Percentiles rank a stretch among this genome's conserved stretches.
Conservation (phyloP, 1,140 invertebrate genomes). For the Pristionchus pacificus region DNA sequence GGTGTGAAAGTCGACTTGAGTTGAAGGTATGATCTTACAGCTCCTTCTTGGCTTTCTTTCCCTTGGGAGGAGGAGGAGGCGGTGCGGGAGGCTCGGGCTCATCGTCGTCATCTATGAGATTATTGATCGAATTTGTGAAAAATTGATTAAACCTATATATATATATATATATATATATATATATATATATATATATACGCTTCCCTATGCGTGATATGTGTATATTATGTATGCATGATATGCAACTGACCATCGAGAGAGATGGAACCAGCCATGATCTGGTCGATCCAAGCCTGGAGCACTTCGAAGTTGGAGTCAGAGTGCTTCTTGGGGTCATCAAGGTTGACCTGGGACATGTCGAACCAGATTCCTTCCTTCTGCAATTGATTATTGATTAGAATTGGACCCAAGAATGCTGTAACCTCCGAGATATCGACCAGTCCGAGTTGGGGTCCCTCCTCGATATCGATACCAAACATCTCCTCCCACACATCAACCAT, state of each 20-base stretch:
- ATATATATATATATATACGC: neutral
- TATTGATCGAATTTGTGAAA: neutral
- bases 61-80: conserved; percentile 30
- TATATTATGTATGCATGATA: no score
- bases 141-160: neutral
- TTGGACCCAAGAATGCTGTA: neutral
- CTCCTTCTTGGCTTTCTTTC: conserved; percentile 35
- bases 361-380: conserved; percentile 56
- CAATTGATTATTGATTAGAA: neutral
- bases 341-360: conserved; percentile 55
- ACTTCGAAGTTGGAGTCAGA: conserved; percentile 53
- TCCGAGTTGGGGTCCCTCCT: conserved; percentile 56
- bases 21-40: conserved; percentile 14
- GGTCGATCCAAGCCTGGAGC: conserved; percentile 56
- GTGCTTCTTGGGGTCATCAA: conserved; percentile 57
- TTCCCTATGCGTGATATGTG: neutral
- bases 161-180: neutral
- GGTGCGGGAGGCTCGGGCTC: conserved; percentile 41
- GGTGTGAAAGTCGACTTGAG: neutral
- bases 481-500: conserved; percentile 58
- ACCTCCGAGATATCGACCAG: conserved; percentile 56
- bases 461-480: conserved; percentile 58
- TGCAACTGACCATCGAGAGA: conserved; percentile 48
- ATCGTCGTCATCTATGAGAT: conserved; percentile 49
- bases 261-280: conserved; percentile 53